Percentiles rank a stretch among this genome's conserved stretches.
phyloP scores from a whole-genome alignment of 1,140 invertebrate genomes.

The Drosophila bocqueti region DNA sequence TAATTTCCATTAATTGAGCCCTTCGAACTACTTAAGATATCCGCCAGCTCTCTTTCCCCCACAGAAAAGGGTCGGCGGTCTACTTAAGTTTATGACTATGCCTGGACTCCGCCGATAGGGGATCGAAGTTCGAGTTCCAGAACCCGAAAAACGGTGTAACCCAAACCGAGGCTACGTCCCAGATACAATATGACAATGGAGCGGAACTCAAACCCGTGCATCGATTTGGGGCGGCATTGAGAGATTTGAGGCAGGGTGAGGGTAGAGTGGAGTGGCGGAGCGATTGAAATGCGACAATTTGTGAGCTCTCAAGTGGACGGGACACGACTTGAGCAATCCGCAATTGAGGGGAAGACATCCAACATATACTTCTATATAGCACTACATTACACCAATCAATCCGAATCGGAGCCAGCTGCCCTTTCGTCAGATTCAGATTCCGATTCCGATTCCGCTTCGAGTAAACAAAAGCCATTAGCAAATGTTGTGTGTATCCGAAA shows the following conservation, averaged over 20 bases:
- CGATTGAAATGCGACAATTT: conserved; percentile 81
- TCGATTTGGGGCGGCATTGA: conserved; percentile 67
- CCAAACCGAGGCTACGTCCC: conserved; percentile 21
- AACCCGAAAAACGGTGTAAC: conserved; percentile 13
- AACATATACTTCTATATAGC: conserved; percentile 1
- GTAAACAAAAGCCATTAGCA: conserved; percentile 80
- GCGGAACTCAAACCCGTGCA: conserved; percentile 49
- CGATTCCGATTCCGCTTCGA: conserved; percentile 74
- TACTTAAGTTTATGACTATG: conserved; percentile 39
- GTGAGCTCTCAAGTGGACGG: conserved; percentile 62
- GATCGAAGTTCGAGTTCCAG: conserved; percentile 7
- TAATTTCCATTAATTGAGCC: conserved; percentile 27
- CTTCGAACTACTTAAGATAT: conserved; percentile 14
- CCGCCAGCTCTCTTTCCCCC: neutral
- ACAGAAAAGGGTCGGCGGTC: conserved; percentile 9
- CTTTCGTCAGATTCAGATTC: conserved; percentile 79
- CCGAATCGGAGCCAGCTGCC: conserved; percentile 68
- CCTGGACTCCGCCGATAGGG: conserved; percentile 22
- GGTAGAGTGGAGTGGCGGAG: conserved; percentile 19
- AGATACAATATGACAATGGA: conserved; percentile 34
- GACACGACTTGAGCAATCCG: conserved; percentile 51
- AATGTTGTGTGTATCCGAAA: conserved; percentile 66
- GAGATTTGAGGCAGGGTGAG: conserved; percentile 17
- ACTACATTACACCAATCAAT: conserved; percentile 72
- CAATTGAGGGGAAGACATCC: conserved; percentile 11